Base-by-base conservation (phyloP, 2,113 vertebrate genomes). In the Orthonyx spaldingii region DNA sequence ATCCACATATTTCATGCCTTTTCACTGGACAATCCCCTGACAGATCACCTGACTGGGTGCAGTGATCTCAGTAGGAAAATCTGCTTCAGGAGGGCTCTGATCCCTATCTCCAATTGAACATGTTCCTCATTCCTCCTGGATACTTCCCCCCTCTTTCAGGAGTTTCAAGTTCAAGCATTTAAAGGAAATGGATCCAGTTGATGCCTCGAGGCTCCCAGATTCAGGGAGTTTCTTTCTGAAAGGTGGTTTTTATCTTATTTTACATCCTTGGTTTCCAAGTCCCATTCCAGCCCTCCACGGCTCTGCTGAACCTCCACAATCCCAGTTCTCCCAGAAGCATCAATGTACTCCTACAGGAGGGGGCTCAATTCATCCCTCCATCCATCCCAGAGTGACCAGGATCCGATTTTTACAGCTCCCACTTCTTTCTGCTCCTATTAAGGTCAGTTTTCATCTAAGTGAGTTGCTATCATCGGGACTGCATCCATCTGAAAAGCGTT, bases 101-200 rank as follows among this genome's bases (percentile, higher is more conserved):
- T 92, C 21, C 4, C 0, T 92, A 96, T 96, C 94, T 95, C 66
- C 56, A 70, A 15, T 17, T 39, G 22, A 65, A 33, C 0, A 0
- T 94, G 81, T 91, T 94, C 87, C 93, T 97, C 95, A 91, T 94
- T 94, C 91, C 82, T 93, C 74, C 52, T 68, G 33, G 66, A 94
- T 59, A 63, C 30, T 14, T 83, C 18, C 7, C 5, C 46, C 32
- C 28, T 57, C 42, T 72, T 53, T 61, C 63, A 89, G 63, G 33
- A 94, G 79, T 78, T 91, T 93, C 63, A 59, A 78, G 35, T 75
- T 87, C 68, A 90, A 87, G 35, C 16, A 39, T 26, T 87, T 64
- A 64, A 75, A 89, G 35, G 39, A 70, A 92, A 84, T 6, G 0
- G 44, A 79, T 42, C 42, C 59, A 80, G 70, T 35, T 44, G 39